These are phyloP conservation scores for Mastigias papua DNA, from an alignment of 30 jellyfish, hydroid and myxozoan species.

Conservation along the genomic window DNA sequence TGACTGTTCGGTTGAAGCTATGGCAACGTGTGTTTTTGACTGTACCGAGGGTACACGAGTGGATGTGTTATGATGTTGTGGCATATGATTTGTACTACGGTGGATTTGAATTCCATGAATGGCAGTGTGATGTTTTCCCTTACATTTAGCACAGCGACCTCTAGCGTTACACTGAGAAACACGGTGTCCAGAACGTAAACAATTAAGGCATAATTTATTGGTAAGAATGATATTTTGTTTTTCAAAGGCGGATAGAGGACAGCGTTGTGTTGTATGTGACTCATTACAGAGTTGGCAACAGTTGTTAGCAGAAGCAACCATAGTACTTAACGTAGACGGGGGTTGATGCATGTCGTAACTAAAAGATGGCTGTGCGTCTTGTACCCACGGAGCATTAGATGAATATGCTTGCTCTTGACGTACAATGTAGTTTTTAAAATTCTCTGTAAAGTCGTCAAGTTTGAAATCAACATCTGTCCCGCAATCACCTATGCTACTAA, in stretches of 20 bases:
- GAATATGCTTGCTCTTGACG: neutral
- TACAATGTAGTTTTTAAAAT: slow-evolving; percentile 25
- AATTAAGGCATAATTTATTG: slow-evolving; percentile 38
- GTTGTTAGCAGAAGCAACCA: slow-evolving; percentile 22
- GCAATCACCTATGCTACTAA: neutral
- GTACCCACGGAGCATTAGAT: neutral
- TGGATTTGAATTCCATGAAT: neutral
- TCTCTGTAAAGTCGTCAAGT: slow-evolving; percentile 8
- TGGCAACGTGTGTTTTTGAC: no score
- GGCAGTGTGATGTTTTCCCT: neutral
- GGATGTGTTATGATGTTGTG: neutral
- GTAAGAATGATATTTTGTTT: slow-evolving; percentile 4
- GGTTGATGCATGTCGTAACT: slow-evolving; percentile 25
- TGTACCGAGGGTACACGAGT: neutral
- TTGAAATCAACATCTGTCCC: neutral
- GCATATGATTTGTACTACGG: neutral
- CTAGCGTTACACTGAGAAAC: slow-evolving; percentile 12
- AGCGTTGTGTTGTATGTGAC: slow-evolving; percentile 35
- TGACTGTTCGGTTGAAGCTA: neutral
- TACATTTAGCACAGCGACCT: neutral
- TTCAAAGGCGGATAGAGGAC: slow-evolving; percentile 46
- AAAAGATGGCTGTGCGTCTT: slow-evolving; percentile 30
- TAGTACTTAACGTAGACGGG: slow-evolving; percentile 32
- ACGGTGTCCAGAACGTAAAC: slow-evolving; percentile 43
- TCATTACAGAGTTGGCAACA: slow-evolving; percentile 58